Evolutionary conservation across 2,113 vertebrate genomes (phyloP).

Genomic region (Tautogolabrus adspersus): DNA sequence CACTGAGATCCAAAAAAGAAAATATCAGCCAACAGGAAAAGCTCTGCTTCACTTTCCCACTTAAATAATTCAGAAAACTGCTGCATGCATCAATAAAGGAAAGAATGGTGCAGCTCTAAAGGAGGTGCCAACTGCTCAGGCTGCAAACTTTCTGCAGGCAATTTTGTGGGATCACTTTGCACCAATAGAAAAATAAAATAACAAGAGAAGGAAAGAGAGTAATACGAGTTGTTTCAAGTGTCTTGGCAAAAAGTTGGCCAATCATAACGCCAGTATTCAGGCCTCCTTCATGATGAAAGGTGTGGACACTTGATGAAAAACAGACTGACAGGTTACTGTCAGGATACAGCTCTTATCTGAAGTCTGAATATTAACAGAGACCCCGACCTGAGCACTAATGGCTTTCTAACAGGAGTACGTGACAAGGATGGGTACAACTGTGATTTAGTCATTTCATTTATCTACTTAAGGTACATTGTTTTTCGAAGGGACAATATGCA

Average conservation of each 20-base stretch:
- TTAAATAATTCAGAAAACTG: conserved; percentile 43
- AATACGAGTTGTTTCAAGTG: background rate
- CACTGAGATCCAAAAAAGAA: conserved; percentile 7
- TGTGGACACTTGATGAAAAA: conserved; percentile 25
- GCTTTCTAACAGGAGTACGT: conserved; percentile 35
- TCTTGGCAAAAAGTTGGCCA: conserved; percentile 21
- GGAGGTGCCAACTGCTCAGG: conserved; percentile 2
- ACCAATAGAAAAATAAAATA: conserved; percentile 19
- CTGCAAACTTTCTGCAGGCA: conserved; percentile 10
- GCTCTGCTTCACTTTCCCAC: conserved; percentile 4
- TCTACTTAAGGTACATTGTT: conserved; percentile 11
- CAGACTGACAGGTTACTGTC: conserved; percentile 6
- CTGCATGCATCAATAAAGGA: conserved; percentile 13
- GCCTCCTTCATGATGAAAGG: conserved; percentile 28
- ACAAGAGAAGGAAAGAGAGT: conserved; percentile 1
- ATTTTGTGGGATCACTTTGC: background rate
- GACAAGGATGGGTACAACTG: background rate
- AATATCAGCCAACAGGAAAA: background rate
- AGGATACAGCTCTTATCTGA: conserved; percentile 32
- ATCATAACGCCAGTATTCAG: conserved; percentile 13
- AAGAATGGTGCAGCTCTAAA: conserved; percentile 14
- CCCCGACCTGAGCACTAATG: conserved; percentile 28
- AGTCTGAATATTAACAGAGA: conserved; percentile 24
- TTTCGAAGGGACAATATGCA: conserved; percentile 34
- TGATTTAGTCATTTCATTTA: conserved; percentile 53